A percentile compares a stretch with the other conserved stretches of the same genome.
phyloP scores from a whole-genome alignment of 2,113 vertebrate species.

The Camarhynchus parvulus region DNA sequence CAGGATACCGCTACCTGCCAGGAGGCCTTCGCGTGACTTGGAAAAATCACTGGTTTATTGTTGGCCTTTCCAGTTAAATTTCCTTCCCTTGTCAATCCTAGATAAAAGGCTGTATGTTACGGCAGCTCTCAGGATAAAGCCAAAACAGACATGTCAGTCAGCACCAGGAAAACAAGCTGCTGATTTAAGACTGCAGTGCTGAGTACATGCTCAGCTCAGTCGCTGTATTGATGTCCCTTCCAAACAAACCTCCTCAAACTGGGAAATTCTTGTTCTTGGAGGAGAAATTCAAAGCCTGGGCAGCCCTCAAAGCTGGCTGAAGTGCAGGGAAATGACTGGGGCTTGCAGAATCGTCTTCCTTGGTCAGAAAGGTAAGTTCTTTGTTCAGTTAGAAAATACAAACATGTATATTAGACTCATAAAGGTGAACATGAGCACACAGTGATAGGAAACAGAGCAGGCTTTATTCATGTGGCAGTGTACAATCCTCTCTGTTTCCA shows the following conservation, averaged over 20 bases:
- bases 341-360: accelerated
- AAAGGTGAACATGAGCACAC: background rate
- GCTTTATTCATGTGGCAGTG: background rate
- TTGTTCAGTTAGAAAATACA: background rate
- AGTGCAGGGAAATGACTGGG: background rate
- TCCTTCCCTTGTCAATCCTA: background rate
- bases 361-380: background rate
- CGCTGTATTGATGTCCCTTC: background rate
- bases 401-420: background rate
- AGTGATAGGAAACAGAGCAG: background rate
- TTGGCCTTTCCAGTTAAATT: slow-evolving; percentile 12
- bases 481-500: background rate
- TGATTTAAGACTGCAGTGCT: background rate
- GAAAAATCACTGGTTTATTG: background rate
- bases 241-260: background rate
- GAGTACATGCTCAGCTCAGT: background rate
- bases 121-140: background rate
- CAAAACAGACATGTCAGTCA: background rate
- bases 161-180: background rate
- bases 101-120: background rate
- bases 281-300: background rate
- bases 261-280: background rate
- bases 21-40: background rate
- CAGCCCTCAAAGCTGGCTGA: background rate
- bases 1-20: slow-evolving; percentile 8